Evolutionary conservation across 2,113 vertebrate genomes (phyloP).

Genomic region (Solenodon paradoxus): DNA sequence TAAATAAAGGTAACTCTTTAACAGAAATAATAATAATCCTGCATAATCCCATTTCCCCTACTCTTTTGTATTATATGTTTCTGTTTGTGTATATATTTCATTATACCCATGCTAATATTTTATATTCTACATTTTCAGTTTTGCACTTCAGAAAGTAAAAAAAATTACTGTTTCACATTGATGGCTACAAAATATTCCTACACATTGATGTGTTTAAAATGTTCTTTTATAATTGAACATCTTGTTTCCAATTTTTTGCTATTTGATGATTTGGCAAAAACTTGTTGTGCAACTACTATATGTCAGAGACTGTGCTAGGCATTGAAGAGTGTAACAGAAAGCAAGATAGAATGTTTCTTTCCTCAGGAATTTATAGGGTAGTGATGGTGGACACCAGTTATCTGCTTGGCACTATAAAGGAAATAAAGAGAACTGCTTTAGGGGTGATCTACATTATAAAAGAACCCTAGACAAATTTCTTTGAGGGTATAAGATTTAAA

Average conservation of each 20-base stretch:
- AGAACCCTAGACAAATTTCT: background rate
- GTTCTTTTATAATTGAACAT: background rate
- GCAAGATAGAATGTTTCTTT: background rate
- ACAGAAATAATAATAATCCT: background rate
- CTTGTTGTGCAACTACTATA: no score
- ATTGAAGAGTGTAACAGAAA: background rate
- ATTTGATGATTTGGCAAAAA: background rate
- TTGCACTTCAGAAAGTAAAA: background rate
- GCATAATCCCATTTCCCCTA: background rate
- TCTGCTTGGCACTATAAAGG: background rate
- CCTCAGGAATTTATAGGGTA: background rate
- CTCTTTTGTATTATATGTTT: constrained; percentile 28
- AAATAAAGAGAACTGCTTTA: background rate
- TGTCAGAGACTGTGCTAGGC: no score
- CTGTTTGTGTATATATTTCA: background rate
- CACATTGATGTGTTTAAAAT: background rate
- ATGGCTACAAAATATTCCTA: background rate
- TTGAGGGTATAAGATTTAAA: background rate
- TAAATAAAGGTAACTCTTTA: constrained; percentile 4
- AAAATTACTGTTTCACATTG: background rate
- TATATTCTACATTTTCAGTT: background rate
- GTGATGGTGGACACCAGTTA: background rate
- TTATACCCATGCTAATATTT: background rate
- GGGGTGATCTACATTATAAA: background rate
- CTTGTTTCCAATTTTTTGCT: background rate